Evolutionary conservation across 2,888 invertebrate species (phyloP).

Genomic region (Bruchidius siliquastri): DNA sequence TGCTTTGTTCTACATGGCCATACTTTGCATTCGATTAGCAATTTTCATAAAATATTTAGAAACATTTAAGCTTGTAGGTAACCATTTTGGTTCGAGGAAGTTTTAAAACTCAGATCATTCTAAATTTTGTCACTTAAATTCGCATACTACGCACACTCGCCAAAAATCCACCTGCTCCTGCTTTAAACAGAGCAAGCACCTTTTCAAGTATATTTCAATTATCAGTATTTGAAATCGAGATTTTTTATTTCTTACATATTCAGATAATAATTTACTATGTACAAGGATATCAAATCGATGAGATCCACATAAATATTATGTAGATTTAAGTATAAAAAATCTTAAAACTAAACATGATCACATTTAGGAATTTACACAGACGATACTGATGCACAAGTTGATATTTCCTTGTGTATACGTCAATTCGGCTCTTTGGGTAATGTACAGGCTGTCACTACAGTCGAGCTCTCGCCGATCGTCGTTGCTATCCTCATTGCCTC

Average conservation of each 20-base stretch:
- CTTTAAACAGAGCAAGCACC: no score
- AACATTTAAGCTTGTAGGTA: no score
- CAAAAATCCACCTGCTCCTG: no score
- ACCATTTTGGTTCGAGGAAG: no score
- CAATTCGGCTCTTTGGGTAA: neutral
- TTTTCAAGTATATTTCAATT: neutral
- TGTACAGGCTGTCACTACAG: slow-evolving; percentile 8
- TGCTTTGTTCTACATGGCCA: no score
- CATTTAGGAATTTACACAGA: neutral
- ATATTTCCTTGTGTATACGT: neutral
- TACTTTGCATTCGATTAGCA: no score
- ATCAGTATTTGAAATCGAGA: neutral
- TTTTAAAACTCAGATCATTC: no score
- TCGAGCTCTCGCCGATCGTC: slow-evolving; percentile 15
- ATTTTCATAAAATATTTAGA: no score
- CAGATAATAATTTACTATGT: slow-evolving; percentile 11
- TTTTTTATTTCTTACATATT: neutral
- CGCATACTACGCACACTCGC: no score
- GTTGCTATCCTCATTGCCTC: slow-evolving; percentile 29
- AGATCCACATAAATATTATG: slow-evolving; percentile 12
- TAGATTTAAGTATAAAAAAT: slow-evolving; percentile 1
- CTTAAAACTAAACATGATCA: neutral
- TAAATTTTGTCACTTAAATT: no score
- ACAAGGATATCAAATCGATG: slow-evolving; percentile 9
- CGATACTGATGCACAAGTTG: neutral